Evolutionary conservation across 2,113 vertebrate species (phyloP).

Genomic region (Cepphus grylle): DNA sequence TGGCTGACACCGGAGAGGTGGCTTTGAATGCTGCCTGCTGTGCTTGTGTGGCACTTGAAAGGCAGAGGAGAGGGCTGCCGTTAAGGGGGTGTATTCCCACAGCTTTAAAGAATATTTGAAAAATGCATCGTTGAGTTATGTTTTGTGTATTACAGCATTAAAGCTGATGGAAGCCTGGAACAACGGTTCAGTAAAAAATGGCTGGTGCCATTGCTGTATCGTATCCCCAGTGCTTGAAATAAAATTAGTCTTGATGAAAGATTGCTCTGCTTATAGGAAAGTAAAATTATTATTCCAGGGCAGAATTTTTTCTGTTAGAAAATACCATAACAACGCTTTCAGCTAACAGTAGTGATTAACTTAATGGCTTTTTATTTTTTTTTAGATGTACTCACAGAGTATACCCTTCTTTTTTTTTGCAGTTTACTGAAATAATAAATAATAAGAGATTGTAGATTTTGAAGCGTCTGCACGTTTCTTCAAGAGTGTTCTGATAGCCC

Average conservation of each 20-base stretch:
- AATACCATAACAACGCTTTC: neutral
- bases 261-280: neutral
- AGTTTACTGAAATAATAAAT: neutral
- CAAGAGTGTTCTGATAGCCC: fast-evolving
- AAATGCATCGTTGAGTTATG: neutral
- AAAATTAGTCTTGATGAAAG: neutral
- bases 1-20: constrained; percentile 22
- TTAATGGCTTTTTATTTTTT: neutral
- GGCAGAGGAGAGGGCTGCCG: neutral
- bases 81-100: neutral
- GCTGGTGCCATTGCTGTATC: neutral
- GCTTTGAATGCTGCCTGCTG: constrained; percentile 49
- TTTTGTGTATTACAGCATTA: neutral
- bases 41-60: constrained; percentile 20
- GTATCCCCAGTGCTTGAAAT: neutral
- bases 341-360: neutral
- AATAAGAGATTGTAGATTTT: neutral
- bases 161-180: neutral
- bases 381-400: neutral
- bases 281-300: neutral
- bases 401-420: neutral
- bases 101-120: neutral
- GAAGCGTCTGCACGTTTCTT: neutral
- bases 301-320: neutral
- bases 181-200: neutral